These are phyloP conservation scores for Anthrax anthrax DNA, from an alignment of 2,888 invertebrate genomes.

Conservation along the genomic window DNA sequence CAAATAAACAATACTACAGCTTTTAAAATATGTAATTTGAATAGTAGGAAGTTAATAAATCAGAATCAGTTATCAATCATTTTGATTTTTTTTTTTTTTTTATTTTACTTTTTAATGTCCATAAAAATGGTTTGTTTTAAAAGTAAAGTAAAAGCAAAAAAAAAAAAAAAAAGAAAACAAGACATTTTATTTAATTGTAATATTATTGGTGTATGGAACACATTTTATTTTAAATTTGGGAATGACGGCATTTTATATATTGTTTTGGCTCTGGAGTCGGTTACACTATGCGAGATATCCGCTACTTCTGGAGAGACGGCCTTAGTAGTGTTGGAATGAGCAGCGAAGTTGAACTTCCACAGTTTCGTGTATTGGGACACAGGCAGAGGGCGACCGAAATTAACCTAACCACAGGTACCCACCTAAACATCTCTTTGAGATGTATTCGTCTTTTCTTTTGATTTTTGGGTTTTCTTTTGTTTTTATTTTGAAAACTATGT, in stretches of 20 bases:
- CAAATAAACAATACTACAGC: too few relatives aligned
- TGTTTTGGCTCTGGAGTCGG: slow-evolving; percentile 52
- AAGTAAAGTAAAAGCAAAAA: slow-evolving; percentile 4
- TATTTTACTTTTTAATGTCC: too few relatives aligned
- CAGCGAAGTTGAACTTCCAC: slow-evolving; percentile 90
- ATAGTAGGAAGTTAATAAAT: too few relatives aligned
- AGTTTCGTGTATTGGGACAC: slow-evolving; percentile 93
- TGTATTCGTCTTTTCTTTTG: not conserved
- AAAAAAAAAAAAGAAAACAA: slow-evolving; percentile 1
- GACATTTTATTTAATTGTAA: not conserved
- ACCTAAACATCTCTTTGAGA: slow-evolving; percentile 8
- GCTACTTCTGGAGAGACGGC: slow-evolving; percentile 92
- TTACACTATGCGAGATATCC: slow-evolving; percentile 95
- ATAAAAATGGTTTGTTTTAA: too few relatives aligned
- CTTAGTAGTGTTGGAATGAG: slow-evolving; percentile 87
- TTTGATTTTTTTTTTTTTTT: too few relatives aligned
- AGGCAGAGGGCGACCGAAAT: slow-evolving; percentile 88
- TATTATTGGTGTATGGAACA: slow-evolving; percentile 10
- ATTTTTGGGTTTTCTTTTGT: slow-evolving; percentile 4
- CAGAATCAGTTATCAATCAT: too few relatives aligned
- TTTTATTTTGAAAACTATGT: too few relatives aligned
- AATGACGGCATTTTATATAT: slow-evolving; percentile 26
- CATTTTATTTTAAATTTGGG: slow-evolving; percentile 18
- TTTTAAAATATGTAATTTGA: too few relatives aligned
- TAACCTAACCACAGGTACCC: slow-evolving; percentile 89